phyloP scores from a whole-genome alignment of 2,113 vertebrate genomes.

The Periophthalmus modestus region DNA sequence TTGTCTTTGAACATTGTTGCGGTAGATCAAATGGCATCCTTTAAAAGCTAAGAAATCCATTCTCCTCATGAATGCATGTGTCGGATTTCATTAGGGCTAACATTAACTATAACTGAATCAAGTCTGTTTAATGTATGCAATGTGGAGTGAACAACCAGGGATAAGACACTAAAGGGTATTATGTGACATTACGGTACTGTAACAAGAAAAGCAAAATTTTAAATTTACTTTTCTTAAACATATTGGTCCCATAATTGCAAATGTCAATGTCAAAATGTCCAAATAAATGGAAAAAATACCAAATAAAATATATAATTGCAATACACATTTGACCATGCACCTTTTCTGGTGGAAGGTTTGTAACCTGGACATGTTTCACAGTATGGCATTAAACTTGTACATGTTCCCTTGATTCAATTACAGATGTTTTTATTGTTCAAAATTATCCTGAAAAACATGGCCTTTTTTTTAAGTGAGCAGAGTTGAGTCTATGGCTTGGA shows the following conservation, averaged over 20 bases:
- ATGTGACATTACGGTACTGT: not conserved
- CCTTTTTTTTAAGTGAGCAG: no score
- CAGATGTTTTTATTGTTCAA: not conserved
- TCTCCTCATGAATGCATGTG: slow-evolving; percentile 45
- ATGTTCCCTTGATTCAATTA: no score
- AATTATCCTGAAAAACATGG: not conserved
- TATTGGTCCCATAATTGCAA: no score
- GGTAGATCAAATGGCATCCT: slow-evolving; percentile 44
- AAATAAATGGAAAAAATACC: no score
- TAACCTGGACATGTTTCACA: no score
- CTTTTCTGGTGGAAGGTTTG: no score
- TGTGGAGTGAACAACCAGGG: slow-evolving; percentile 48
- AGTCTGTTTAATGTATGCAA: slow-evolving; percentile 48
- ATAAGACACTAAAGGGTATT: not conserved
- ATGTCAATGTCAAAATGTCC: no score
- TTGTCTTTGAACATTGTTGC: slow-evolving; percentile 31
- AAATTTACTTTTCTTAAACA: not conserved
- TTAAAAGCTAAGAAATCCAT: slow-evolving; percentile 59
- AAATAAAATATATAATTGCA: no score
- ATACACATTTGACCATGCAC: no score
- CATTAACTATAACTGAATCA: slow-evolving; percentile 53
- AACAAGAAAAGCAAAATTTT: not conserved
- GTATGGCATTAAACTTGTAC: no score
- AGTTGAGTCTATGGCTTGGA: no score
- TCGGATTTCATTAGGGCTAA: slow-evolving; percentile 61